A percentile compares a stretch with the other conserved stretches of the same genome.
Conservation (phyloP, 1,140 invertebrate genomes). For the Periplaneta americana region DNA sequence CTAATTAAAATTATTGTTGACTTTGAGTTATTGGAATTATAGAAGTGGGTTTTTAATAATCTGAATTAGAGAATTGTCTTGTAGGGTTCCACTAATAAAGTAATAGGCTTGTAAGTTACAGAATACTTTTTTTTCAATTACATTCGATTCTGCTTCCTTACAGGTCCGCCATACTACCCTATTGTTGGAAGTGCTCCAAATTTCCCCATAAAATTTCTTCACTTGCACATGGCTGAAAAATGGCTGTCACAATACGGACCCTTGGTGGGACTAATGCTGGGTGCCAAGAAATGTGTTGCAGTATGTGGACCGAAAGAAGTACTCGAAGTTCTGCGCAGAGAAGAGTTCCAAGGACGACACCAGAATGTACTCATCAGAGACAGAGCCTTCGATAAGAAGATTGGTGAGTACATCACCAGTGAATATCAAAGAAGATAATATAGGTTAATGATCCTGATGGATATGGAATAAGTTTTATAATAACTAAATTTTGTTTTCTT, state of each 20-base stretch:
- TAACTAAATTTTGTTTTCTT: too few relatives aligned
- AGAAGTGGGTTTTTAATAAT: too few relatives aligned
- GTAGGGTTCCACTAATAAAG: too few relatives aligned
- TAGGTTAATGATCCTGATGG: too few relatives aligned
- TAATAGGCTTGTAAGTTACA: too few relatives aligned
- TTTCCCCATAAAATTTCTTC: slow-evolving; percentile 31
- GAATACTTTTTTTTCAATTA: too few relatives aligned
- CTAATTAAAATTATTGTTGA: too few relatives aligned
- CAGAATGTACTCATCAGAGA: slow-evolving; percentile 47
- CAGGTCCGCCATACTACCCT: slow-evolving; percentile 35
- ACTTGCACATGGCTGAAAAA: slow-evolving; percentile 25
- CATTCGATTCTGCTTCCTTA: too few relatives aligned
- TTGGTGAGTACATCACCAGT: slow-evolving; percentile 48
- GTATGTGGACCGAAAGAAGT: slow-evolving; percentile 34
- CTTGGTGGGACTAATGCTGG: slow-evolving; percentile 32
- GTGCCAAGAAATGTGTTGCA: slow-evolving; percentile 30
- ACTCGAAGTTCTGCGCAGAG: slow-evolving; percentile 30
- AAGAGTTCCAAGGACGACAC: slow-evolving; percentile 38
- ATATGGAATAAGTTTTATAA: too few relatives aligned
- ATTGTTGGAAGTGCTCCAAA: slow-evolving; percentile 36
- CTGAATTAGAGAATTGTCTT: too few relatives aligned
- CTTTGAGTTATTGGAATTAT: too few relatives aligned
- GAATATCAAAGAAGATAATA: too few relatives aligned
- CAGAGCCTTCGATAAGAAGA: slow-evolving; percentile 54
- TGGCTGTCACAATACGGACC: slow-evolving; percentile 35